Base-by-base conservation (phyloP, 2,888 invertebrate genomes). In the Caenorhabditis virilis region DNA sequence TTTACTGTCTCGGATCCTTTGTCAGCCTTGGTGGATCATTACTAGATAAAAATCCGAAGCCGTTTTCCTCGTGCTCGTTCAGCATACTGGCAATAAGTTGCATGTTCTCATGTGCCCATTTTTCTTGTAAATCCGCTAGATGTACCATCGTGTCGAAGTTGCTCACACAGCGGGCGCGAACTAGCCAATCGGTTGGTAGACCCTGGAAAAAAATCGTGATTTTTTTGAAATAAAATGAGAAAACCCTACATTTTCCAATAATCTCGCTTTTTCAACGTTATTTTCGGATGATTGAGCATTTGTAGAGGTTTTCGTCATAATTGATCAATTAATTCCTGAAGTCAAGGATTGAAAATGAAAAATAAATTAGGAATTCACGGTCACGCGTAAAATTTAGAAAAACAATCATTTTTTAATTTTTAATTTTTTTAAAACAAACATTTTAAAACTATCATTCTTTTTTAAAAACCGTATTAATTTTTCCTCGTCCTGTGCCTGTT, bases 171-270 rank as follows among this genome's bases (percentile, higher is more conserved):
- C 54, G 46, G 9, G 63, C 53, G 27, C 63, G 53, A 18, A 58
- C 54, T 15, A 64, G 38, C 63, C 63, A 64, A 26, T 64, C 63
- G 9, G 57, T 2, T 7, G 26, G 63, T 3, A 64, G 39, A 25
- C 58, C 57, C 63, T 63, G 53, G 39, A 55, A 33, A 46, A 38
- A 25, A 2, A 20, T n/a, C n/a, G n/a, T n/a, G n/a, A n/a, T n/a
- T 4, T 49, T 30, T 43, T n/a, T n/a, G 5, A 22, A 7, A 25
- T 25, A 15, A 11, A 42, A 36, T 36, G 13, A 3, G 13, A 3
- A 36, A n/a, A n/a, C 4, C 36, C 15, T 16, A 36, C 38, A 20
- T 38, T 38, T 38, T 38, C 18, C 4, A 38, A 20, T 7, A 38
- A 18, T 18, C 18, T 2, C 2, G 20, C 20, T 18, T 38, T 38